Percentiles rank a stretch among this genome's conserved stretches.
These are phyloP conservation scores for Hyperopisus bebe DNA, from an alignment of 2,113 vertebrate genomes.

Conservation along the genomic window DNA sequence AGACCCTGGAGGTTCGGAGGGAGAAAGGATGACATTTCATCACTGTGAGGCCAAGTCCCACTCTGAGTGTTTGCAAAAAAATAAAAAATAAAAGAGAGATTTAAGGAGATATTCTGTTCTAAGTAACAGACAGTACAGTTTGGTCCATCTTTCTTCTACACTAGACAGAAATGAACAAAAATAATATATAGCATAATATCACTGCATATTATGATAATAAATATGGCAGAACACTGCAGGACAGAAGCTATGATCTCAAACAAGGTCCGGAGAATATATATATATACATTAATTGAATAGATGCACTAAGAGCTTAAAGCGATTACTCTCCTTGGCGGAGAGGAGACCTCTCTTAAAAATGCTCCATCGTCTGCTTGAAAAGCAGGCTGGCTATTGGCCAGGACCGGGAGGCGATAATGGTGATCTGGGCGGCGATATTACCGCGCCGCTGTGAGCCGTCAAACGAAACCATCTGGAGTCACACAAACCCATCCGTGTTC, in stretches of 20 bases:
- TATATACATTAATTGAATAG: neutral
- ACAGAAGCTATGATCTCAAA: neutral
- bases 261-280: neutral
- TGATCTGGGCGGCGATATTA: neutral
- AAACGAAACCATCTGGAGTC: conserved; percentile 5
- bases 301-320: neutral
- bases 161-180: neutral
- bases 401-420: neutral
- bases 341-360: neutral
- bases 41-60: neutral
- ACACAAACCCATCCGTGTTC: neutral
- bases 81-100: neutral
- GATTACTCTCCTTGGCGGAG: neutral
- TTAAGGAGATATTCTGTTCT: neutral
- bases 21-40: conserved; percentile 10
- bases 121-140: neutral
- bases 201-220: neutral
- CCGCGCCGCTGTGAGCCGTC: neutral
- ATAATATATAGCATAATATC: neutral
- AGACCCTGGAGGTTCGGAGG: too few relatives aligned
- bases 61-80: neutral
- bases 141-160: neutral
- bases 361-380: neutral
- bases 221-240: neutral
- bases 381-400: neutral